Percentiles rank a stretch among this genome's conserved stretches.
phyloP scores from a whole-genome alignment of 2,113 vertebrate genomes.

The Macaca nemestrina region DNA sequence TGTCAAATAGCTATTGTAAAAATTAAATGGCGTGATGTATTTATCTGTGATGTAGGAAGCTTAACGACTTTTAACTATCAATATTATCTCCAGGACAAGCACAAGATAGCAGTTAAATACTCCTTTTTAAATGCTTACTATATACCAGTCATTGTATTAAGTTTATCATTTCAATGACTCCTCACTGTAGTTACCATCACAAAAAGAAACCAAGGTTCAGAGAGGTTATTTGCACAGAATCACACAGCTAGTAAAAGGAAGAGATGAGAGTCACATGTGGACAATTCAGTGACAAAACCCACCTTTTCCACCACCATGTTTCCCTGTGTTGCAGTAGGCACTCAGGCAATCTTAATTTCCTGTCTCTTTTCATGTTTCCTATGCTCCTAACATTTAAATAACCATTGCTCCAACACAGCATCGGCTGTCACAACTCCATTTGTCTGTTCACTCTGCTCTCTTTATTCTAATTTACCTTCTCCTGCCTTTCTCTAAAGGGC shows the following conservation, averaged over 20 bases:
- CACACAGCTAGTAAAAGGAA: not conserved
- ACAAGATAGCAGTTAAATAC: not conserved
- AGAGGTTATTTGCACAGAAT: not conserved
- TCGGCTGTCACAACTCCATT: not conserved
- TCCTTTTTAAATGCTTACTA: not conserved
- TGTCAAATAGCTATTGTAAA: not conserved
- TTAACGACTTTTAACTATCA: not conserved
- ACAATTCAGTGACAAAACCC: not conserved
- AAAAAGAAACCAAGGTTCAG: not conserved
- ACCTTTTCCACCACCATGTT: not conserved
- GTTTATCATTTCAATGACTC: not conserved
- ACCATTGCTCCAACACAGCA: not conserved
- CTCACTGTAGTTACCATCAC: not conserved
- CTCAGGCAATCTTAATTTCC: not conserved
- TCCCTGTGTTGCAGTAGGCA: not conserved
- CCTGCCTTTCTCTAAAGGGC: not conserved
- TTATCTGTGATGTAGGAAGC: not conserved
- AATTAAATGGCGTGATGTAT: not conserved
- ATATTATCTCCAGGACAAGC: not conserved
- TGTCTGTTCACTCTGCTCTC: not conserved
- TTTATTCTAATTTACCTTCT: not conserved
- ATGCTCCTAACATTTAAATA: not conserved
- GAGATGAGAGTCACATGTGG: not conserved
- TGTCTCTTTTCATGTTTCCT: not conserved
- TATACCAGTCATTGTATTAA: not conserved